Conservation (phyloP, 2,888 invertebrate genomes). For the Spatulosminthurus flaviceps region DNA sequence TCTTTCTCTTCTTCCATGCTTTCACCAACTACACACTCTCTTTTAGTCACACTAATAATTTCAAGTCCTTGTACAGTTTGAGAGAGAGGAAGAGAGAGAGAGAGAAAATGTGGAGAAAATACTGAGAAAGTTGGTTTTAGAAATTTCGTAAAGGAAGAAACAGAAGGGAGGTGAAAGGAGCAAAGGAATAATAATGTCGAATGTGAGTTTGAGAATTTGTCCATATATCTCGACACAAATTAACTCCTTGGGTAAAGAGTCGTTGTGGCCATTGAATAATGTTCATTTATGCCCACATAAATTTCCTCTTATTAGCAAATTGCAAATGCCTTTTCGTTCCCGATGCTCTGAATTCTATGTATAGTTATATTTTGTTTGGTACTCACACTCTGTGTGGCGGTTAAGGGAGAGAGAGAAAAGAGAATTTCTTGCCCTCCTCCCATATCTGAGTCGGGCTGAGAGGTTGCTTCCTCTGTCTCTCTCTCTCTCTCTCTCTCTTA, state of each 20-base stretch:
- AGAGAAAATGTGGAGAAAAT: conserved; percentile 36
- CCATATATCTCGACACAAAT: conserved; percentile 63
- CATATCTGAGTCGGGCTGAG: conserved; percentile 19
- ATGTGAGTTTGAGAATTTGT: conserved; percentile 62
- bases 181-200: conserved; percentile 56
- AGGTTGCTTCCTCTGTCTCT: conserved; percentile 15
- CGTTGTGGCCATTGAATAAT: conserved; percentile 63
- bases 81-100: conserved; percentile 46
- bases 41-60: not conserved
- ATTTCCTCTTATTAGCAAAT: conserved; percentile 63
- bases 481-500: conserved; percentile 23
- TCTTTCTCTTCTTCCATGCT: not conserved
- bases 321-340: conserved; percentile 59
- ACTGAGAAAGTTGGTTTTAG: conserved; percentile 24
- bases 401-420: conserved; percentile 16
- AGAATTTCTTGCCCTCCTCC: conserved; percentile 29
- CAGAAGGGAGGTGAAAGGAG: conserved; percentile 45
- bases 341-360: conserved; percentile 29
- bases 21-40: not conserved
- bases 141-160: conserved; percentile 28
- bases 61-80: conserved; percentile 33
- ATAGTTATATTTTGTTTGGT: conserved; percentile 14
- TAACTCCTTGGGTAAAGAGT: conserved; percentile 60
- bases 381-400: conserved; percentile 3
- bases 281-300: conserved; percentile 63